These are phyloP conservation scores for Solenopsis fugax DNA, from an alignment of 1,140 invertebrate genomes.

Conservation along the genomic window DNA sequence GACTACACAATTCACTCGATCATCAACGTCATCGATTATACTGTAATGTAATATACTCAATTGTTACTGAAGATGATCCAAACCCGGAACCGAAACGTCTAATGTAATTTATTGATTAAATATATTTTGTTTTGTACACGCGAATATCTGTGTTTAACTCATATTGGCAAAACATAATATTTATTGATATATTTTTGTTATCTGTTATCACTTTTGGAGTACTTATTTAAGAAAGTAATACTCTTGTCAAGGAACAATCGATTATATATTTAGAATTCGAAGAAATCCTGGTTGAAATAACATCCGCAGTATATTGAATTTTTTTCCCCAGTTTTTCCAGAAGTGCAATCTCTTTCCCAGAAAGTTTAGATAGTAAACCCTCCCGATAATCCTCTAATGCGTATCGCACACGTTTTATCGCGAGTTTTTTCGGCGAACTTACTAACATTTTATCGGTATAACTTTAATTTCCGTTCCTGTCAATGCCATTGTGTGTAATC, in stretches of 20 bases:
- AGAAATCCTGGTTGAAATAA: conserved; percentile 9
- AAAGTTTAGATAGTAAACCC: neutral
- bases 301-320: conserved; percentile 2
- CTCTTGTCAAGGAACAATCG: neutral
- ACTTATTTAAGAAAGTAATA: neutral
- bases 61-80: too few relatives aligned
- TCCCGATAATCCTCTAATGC: neutral
- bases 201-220: neutral
- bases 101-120: too few relatives aligned
- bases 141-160: too few relatives aligned
- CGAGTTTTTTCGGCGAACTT: neutral
- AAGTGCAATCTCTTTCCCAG: neutral
- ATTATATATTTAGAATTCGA: conserved; percentile 22
- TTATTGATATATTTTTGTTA: neutral
- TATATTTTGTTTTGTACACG: too few relatives aligned
- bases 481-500: conserved; percentile 2
- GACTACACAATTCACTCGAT: too few relatives aligned
- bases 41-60: too few relatives aligned
- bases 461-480: conserved; percentile 18
- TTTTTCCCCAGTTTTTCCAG: neutral
- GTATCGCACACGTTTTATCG: neutral
- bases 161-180: too few relatives aligned
- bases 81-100: too few relatives aligned
- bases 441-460: neutral
- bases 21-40: too few relatives aligned